Evolutionary conservation across 1,140 invertebrate species (phyloP).

Genomic region (Neotoxoptera formosana): DNA sequence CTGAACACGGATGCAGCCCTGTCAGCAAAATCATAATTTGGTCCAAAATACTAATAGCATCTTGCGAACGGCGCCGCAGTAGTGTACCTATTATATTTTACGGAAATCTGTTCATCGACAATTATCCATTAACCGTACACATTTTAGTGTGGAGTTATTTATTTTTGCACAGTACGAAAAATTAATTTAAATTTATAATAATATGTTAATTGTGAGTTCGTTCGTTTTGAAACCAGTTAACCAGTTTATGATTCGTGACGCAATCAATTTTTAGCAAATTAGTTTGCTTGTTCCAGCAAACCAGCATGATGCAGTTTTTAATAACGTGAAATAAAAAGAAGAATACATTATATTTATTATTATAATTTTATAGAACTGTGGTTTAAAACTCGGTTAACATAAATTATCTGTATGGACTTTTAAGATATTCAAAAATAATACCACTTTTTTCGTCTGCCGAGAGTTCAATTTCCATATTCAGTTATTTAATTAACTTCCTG

Average conservation of each 20-base stretch:
- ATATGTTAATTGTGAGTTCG: constrained; percentile 3
- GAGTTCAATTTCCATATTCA: background rate
- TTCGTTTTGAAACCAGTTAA: background rate
- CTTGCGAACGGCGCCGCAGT: background rate
- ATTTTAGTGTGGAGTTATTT: background rate
- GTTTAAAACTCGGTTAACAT: background rate
- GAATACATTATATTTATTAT: background rate
- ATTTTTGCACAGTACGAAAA: background rate
- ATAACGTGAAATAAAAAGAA: background rate
- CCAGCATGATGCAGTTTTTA: background rate
- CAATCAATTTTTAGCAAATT: background rate
- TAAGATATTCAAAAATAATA: background rate
- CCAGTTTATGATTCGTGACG: background rate
- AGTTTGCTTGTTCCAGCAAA: background rate
- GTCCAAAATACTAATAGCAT: background rate
- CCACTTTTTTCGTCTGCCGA: background rate
- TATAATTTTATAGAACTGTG: background rate
- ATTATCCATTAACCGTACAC: background rate
- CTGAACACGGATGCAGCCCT: no score
- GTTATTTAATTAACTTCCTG: background rate
- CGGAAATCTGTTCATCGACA: background rate
- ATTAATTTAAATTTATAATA: background rate
- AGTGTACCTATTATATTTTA: background rate
- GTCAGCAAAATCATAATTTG: background rate
- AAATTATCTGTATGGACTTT: background rate